A percentile compares a stretch with the other conserved stretches of the same genome.
Evolutionary conservation across 2,797 vertebrate species (phyloP).

Genomic region (Phataginus tetradactyla): DNA sequence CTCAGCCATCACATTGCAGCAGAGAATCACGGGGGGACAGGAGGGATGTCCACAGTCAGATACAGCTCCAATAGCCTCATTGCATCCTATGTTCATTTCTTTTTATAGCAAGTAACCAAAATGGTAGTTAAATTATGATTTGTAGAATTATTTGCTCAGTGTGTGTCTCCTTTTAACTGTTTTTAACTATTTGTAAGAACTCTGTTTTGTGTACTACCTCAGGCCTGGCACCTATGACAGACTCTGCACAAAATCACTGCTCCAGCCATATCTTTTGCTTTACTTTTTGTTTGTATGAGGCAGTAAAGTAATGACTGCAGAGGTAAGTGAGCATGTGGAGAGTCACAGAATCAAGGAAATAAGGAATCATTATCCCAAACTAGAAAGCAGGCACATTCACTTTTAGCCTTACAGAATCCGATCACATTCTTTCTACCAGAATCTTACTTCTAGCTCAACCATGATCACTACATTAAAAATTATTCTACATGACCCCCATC

Average conservation of each 20-base stretch:
- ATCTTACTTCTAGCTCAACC: not conserved
- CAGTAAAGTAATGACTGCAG: not conserved
- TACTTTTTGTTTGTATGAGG: not conserved
- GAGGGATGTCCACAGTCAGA: fast-evolving
- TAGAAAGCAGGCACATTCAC: not conserved
- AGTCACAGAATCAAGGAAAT: not conserved
- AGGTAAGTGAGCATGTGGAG: not conserved
- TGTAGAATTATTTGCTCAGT: not conserved
- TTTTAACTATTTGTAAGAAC: not conserved
- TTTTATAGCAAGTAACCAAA: not conserved
- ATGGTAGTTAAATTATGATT: not conserved
- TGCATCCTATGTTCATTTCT: not conserved
- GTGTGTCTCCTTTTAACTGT: not conserved
- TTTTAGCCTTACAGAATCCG: not conserved
- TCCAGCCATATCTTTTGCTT: not conserved
- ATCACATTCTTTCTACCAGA: not conserved
- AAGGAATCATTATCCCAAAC: not conserved
- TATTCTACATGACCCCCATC: not conserved
- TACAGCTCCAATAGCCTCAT: not conserved
- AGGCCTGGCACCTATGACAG: not conserved
- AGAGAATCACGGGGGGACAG: not conserved
- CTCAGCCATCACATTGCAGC: not conserved
- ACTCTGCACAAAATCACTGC: fast-evolving
- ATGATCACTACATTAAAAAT: not conserved
- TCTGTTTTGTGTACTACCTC: not conserved